Base-by-base conservation (phyloP, 2,888 invertebrate genomes). In the Plebejus anna region DNA sequence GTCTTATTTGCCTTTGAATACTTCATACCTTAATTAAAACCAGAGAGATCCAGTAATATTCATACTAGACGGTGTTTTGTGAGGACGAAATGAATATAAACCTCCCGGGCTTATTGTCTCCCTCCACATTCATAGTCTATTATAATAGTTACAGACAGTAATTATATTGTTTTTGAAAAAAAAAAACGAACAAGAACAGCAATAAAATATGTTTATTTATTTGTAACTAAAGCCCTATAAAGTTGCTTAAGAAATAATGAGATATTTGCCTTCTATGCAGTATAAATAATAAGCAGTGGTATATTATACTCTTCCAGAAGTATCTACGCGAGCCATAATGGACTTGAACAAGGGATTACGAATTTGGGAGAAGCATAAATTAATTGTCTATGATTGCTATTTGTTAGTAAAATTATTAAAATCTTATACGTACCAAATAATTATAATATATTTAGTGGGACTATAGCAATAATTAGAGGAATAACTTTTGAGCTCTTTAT, bases 1-100 rank as follows among this genome's bases (percentile, higher is more conserved):
- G 66, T 66, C 57, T 22, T 32, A 32, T 32, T 66, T 66, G 66
- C 66, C 72, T 73, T 51, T 73, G 73, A 73, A 73, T 73, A 73
- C 55, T 73, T 55, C 32, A 73, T 73, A 73, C 73, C 51, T 73
- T 73, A 73, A 73, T 73, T 73, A 73, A 73, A 73, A 73, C 55
- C 32, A 42, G 73, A 16, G 73, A 72, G 71, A 71, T 38, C 9
- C 42, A 9, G 28, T 47, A 73, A 73, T 73, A 73, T 73, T 73
- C 51, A 72, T 72, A 51, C 47, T 72, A 72, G 72, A 72, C 47
- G 51, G 22, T 32, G 73, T 73, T 73, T 73, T 55, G 55, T 73
- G 28, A 51, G 51, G 51, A 72, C 73, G 73, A 55, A 73, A 73
- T 73, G 51, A 73, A 73, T 66, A 32, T 11, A 66, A 32, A 32